Percentiles rank a stretch among this genome's conserved stretches.
These are phyloP conservation scores for Eilema sororculum DNA, from an alignment of 2,888 invertebrate genomes.

Conservation along the genomic window DNA sequence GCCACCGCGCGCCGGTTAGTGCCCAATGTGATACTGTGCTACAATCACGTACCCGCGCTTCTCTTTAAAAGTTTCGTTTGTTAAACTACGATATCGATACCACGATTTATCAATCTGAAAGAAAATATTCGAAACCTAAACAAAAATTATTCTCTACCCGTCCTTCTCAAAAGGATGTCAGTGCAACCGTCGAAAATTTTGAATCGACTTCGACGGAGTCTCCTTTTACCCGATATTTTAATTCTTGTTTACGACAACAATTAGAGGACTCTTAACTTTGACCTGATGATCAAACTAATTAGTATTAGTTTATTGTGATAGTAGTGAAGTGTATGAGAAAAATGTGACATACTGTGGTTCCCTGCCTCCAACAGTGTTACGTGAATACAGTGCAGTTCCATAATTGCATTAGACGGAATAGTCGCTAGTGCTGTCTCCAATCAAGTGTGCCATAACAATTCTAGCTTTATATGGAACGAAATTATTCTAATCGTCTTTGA, in stretches of 20 bases:
- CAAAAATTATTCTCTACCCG: slow-evolving; percentile 36
- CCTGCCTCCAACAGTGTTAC: slow-evolving; percentile 53
- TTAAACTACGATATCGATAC: slow-evolving; percentile 50
- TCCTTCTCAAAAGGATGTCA: slow-evolving; percentile 74
- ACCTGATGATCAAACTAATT: slow-evolving; percentile 27
- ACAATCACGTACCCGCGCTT: slow-evolving; percentile 58
- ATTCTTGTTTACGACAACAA: slow-evolving; percentile 83
- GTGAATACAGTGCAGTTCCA: slow-evolving; percentile 55
- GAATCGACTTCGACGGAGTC: slow-evolving; percentile 75
- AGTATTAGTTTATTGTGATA: slow-evolving; percentile 21
- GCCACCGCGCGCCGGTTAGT: slow-evolving; percentile 69
- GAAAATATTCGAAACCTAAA: slow-evolving; percentile 27
- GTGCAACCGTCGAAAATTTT: slow-evolving; percentile 79
- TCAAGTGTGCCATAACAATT: slow-evolving; percentile 76
- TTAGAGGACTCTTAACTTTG: slow-evolving; percentile 58
- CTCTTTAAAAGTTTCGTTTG: slow-evolving; percentile 53
- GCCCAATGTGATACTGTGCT: slow-evolving; percentile 67
- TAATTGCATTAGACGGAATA: slow-evolving; percentile 58
- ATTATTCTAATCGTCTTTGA: slow-evolving; percentile 73
- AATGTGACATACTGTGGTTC: slow-evolving; percentile 72
- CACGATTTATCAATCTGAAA: slow-evolving; percentile 25
- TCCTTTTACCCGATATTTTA: slow-evolving; percentile 77
- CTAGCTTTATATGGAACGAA: slow-evolving; percentile 69
- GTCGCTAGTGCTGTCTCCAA: slow-evolving; percentile 42
- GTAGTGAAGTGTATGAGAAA: slow-evolving; percentile 60